Evolutionary conservation across 2,113 vertebrate species (phyloP), one percentile per base, ranked within the genome.

Genomic region (Actenoides hombroni): DNA sequence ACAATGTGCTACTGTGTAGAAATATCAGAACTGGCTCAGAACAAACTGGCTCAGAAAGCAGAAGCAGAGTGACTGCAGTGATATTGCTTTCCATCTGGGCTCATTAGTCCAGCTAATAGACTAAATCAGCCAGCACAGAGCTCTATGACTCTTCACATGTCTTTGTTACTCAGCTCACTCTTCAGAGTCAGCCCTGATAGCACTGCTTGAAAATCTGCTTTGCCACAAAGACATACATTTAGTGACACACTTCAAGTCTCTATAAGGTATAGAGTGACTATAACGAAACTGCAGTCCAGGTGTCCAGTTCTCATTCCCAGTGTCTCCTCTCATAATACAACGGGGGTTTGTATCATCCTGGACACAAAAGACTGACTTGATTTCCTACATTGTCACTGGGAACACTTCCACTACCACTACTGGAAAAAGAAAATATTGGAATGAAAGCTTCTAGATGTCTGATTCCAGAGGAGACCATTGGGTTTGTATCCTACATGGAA

Each of bases 21-120:
- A 89, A 82, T 44, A 82, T 0, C 91, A 40, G 83, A 86, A 69
- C 73, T 89, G 81, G 56, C 91, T 93, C 83, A 75, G 83, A 65
- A 74, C 51, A 69, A 63, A 57, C 68, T 83, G 92, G n/a, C 83
- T 93, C 54, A 83, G 76, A 91, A 54, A 51, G 60, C 86, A 94
- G 83, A 63, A 86, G 73, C 56, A 74, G 40, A 75, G 69, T 39
- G 69, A 71, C 48, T 79, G 48, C 57, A 57, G 37, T 49, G 51
- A 61, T 37, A 31, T 40, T 74, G 70, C 48, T 79, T 79, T 79
- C 65, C 69, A 61, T 77, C 57, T 79, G 44, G 25, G 39, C 77
- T 91, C 71, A 84, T 83, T 89, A 91, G 57, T 7, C 24, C 81
- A 73, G 81, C 69, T 79, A 53, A 79, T 5, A n/a, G 40, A 53